Percentiles rank a stretch among this genome's conserved stretches.
Conservation (phyloP, 2,888 invertebrate genomes). For the Eristalis arbustorum region DNA sequence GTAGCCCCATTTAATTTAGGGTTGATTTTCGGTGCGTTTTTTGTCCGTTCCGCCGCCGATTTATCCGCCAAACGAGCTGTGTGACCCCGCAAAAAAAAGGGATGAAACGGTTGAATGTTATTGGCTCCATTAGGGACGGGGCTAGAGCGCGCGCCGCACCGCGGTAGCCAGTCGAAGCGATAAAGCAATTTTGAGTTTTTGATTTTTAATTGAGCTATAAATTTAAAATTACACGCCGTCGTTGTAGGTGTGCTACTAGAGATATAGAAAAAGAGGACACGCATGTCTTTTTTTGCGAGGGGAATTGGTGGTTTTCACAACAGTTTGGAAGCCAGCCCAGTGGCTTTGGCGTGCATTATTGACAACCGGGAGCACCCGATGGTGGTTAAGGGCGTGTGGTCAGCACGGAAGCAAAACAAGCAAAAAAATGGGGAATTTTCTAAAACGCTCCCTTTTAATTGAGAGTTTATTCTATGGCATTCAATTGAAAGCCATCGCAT, state of each 20-base stretch:
- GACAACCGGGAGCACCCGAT: not conserved
- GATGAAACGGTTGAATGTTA: conserved; percentile 39
- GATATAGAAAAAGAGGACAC: not conserved
- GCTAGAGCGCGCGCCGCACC: not conserved
- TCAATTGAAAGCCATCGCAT: not conserved
- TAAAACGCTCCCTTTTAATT: not conserved
- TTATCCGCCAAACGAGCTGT: conserved; percentile 3
- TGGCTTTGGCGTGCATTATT: not conserved
- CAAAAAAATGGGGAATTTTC: not conserved
- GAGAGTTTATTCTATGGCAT: not conserved
- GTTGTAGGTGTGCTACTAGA: not conserved
- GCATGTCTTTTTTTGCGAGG: not conserved
- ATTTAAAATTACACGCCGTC: not conserved
- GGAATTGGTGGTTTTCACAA: too few relatives aligned
- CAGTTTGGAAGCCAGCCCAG: too few relatives aligned
- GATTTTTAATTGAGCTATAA: conserved; percentile 32
- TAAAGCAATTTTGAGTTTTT: conserved; percentile 19
- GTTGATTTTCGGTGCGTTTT: not conserved
- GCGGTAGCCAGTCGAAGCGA: not conserved
- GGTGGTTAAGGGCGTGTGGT: not conserved
- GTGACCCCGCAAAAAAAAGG: conserved; percentile 11
- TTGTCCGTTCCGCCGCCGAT: not conserved
- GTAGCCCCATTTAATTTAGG: conserved; percentile 27
- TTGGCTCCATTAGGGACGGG: conserved; percentile 32
- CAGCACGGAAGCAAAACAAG: not conserved